Evolutionary conservation across 2,797 vertebrate species (phyloP).

Genomic region (Bradypodion pumilum): DNA sequence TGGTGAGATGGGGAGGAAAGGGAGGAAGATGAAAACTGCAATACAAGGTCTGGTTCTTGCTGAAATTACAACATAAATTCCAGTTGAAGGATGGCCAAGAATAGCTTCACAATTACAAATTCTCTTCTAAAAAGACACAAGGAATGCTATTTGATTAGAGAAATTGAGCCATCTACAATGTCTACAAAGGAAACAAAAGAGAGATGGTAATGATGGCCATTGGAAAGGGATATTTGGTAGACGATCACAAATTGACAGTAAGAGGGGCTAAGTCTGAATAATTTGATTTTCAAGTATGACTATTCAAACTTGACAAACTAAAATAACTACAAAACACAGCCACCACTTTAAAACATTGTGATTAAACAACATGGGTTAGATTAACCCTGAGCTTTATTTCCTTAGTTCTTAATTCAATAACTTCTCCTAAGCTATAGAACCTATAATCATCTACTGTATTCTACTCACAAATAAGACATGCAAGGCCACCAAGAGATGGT

Average conservation of each 20-base stretch:
- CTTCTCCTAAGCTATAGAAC: slow-evolving; percentile 29
- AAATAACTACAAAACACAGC: not conserved
- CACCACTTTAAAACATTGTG: too few relatives aligned
- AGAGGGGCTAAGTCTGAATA: slow-evolving; percentile 44
- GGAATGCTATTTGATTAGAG: slow-evolving; percentile 59
- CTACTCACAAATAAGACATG: not conserved
- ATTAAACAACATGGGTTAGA: slow-evolving; percentile 31
- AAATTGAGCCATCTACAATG: slow-evolving; percentile 54
- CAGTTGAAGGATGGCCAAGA: slow-evolving; percentile 74
- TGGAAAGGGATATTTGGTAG: slow-evolving; percentile 55
- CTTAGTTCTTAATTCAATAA: slow-evolving; percentile 18
- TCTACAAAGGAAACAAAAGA: slow-evolving; percentile 35
- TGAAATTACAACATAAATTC: slow-evolving; percentile 82
- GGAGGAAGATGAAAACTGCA: slow-evolving; percentile 74
- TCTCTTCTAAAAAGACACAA: slow-evolving; percentile 63
- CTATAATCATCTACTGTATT: slow-evolving; percentile 37
- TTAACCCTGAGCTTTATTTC: slow-evolving; percentile 39
- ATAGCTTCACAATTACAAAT: slow-evolving; percentile 74
- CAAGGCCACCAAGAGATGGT: not conserved
- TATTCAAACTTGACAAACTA: slow-evolving; percentile 49
- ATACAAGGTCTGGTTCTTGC: slow-evolving; percentile 75
- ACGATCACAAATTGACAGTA: slow-evolving; percentile 54
- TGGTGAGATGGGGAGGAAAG: slow-evolving; percentile 44
- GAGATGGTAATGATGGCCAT: slow-evolving; percentile 34
- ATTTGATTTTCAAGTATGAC: slow-evolving; percentile 45